These are phyloP conservation scores for Spea hammondii DNA, from an alignment of 2,797 vertebrate genomes.

Conservation along the genomic window DNA sequence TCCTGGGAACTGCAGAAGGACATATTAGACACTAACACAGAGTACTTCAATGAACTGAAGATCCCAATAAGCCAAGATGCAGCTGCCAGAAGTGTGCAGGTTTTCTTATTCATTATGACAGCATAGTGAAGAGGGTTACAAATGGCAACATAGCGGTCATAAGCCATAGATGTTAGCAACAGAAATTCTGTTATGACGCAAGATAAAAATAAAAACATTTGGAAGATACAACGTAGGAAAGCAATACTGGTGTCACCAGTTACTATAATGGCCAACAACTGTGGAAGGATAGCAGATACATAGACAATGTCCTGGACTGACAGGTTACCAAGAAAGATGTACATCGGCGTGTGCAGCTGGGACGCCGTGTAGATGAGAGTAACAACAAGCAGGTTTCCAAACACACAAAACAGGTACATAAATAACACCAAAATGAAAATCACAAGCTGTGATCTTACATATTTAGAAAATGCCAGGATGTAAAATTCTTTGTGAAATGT, in stretches of 20 bases:
- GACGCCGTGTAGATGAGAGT: neutral
- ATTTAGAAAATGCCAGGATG: constrained; percentile 11
- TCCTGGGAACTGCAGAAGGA: neutral
- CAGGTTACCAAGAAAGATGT: constrained; percentile 12
- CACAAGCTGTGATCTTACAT: neutral
- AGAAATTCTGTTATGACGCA: neutral
- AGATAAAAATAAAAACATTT: neutral
- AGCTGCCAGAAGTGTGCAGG: neutral
- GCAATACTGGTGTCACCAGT: constrained; percentile 1
- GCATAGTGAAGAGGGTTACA: neutral
- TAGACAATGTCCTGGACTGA: neutral
- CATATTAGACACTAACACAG: neutral
- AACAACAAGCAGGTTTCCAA: neutral
- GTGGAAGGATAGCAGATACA: neutral
- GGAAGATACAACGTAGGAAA: constrained; percentile 3
- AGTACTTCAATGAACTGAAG: neutral
- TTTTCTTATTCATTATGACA: neutral
- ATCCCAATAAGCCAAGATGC: neutral
- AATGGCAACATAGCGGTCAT: too few species aligned
- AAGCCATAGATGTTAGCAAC: too few species aligned
- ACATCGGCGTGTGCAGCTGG: constrained; percentile 18
- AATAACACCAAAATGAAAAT: neutral
- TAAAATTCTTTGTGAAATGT: neutral
- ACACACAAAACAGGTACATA: constrained; percentile 7
- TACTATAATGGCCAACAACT: constrained; percentile 2